These are phyloP conservation scores for Ametastegia equiseti DNA, from an alignment of 2,888 invertebrate genomes.

Conservation along the genomic window DNA sequence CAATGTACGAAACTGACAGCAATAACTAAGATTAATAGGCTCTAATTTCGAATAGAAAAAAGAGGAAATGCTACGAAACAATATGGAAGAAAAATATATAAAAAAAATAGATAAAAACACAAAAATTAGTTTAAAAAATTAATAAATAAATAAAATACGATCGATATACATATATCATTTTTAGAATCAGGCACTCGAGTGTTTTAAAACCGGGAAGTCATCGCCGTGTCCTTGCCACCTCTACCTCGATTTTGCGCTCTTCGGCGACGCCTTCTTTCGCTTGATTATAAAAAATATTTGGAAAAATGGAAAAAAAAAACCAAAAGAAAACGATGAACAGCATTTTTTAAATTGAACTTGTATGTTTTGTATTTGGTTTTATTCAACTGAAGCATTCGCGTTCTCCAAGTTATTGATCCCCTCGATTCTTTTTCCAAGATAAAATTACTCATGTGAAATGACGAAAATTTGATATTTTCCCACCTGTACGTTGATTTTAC, in stretches of 20 bases:
- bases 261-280: constrained; percentile 1
- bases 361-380: no score
- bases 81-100: neutral
- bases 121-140: neutral
- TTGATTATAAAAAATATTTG: neutral
- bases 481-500: no score
- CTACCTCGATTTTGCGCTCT: neutral
- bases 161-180: neutral
- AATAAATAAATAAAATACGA: neutral
- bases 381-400: no score
- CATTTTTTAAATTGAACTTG: no score
- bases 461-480: no score
- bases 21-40: constrained; percentile 41
- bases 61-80: neutral
- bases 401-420: no score
- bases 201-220: constrained; percentile 5
- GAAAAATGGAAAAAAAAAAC: neutral
- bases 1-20: constrained; percentile 40
- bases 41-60: constrained; percentile 18
- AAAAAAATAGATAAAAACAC: neutral
- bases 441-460: no score
- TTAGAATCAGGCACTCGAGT: constrained; percentile 31
- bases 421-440: no score
- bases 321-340: neutral
- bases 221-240: constrained; percentile 29